Base-by-base conservation (phyloP, 2,888 invertebrate species). In the Melinopterus prodromus region DNA sequence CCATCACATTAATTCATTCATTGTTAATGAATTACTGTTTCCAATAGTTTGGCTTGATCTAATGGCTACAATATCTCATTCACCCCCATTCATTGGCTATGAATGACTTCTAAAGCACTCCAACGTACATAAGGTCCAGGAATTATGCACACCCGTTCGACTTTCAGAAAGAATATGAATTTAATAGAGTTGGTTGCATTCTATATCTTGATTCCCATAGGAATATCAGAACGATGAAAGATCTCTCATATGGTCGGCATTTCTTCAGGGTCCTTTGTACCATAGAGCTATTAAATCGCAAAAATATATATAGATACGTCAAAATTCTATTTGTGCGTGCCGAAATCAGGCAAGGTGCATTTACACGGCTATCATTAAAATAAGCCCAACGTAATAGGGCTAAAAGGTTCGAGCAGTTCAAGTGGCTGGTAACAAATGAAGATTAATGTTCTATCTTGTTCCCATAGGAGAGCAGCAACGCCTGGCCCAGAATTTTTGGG, bases 341-440 rank as follows among this genome's bases (percentile, higher is more conserved):
- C 74, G 35, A 74, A 74, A 74, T 74, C 74, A 35, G n/a, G 37
- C 35, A 71, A 74, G 37, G 35, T 74, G 35, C 74, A 74, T 37
- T 37, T 74, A 74, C 35, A 53, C 53, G 53, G 53, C 53, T 53
- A 53, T 53, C 53, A 53, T 53, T 53, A 53, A 53, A 53, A 53
- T 53, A 12, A 53, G 12, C 53, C 37, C 74, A 74, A n/a, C 74
- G 26, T 35, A 74, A 74, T 74, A 74, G 35, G 16, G 36, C 26
- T 35, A 87, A 87, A 87, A 87, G 85, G 86, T 84, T 85, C 86
- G 87, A 88, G 87, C 86, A 87, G 85, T 87, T 87, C 86, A 88
- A 89, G 88, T 88, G 88, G 88, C 84, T 85, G 89, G 87, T 87
- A 89, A 89, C 89, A 89, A 89, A 89, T 89, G 88, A 89, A 89